These are phyloP conservation scores for Thaumatotibia leucotreta DNA, from an alignment of 1,140 invertebrate genomes.

Conservation along the genomic window DNA sequence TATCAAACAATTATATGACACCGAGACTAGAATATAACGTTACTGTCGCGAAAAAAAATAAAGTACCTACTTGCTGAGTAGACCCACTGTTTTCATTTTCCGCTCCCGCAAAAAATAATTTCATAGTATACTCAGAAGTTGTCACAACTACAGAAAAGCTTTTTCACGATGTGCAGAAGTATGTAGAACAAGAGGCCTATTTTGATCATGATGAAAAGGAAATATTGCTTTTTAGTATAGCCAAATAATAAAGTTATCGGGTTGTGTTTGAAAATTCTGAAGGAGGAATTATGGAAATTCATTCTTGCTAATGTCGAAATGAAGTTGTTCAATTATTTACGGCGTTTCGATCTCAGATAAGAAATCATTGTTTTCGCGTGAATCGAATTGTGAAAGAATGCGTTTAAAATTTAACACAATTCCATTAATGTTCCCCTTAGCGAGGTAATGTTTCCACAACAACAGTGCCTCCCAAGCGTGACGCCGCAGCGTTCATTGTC, in stretches of 20 bases:
- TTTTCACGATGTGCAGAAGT: too few species aligned
- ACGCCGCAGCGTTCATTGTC: conserved; percentile 68
- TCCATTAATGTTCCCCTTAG: conserved; percentile 40
- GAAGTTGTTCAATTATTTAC: not conserved
- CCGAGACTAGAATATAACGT: too few species aligned
- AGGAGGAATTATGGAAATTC: not conserved
- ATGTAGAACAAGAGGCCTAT: too few species aligned
- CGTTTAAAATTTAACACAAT: conserved; percentile 57
- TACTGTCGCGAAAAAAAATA: too few species aligned
- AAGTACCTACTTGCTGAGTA: too few species aligned
- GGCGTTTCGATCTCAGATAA: not conserved
- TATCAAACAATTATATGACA: too few species aligned
- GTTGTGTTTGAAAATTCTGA: not conserved
- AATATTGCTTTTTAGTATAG: not conserved
- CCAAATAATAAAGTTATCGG: not conserved
- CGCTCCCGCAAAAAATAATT: too few species aligned
- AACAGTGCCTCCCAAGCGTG: conserved; percentile 67
- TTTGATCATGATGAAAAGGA: too few species aligned
- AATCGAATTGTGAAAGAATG: conserved; percentile 34
- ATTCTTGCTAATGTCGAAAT: not conserved
- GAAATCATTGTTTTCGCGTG: conserved; percentile 9
- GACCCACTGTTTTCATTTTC: too few species aligned
- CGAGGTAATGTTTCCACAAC: conserved; percentile 44
- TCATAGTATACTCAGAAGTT: too few species aligned
- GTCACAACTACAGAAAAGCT: too few species aligned